Evolutionary conservation across 2,888 invertebrate species (phyloP), one percentile per base, ranked within the genome.

Genomic region (Orthosia incerta): DNA sequence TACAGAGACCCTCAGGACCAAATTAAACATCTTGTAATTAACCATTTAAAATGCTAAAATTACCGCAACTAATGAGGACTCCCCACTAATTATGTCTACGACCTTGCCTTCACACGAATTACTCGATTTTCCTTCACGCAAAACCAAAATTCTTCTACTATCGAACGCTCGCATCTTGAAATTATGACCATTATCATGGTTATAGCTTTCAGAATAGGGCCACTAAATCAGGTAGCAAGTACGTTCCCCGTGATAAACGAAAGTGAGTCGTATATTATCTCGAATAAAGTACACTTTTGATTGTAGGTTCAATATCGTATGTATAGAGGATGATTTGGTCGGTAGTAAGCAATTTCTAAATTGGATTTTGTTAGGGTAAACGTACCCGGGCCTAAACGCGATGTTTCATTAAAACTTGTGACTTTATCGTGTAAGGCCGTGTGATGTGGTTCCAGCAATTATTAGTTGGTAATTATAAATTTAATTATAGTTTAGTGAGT

Each of bases 311-410:
- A 75, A 84, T 77, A 84, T 81, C 86, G 82, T 83, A 81, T 79
- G 79, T 86, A 86, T 80, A 83, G 87, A 88, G 90, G 88, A 89
- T 88, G 88, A 89, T 90, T 90, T 87, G 88, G 86, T 88, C 87
- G 89, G 90, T 90, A 89, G 91, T 91, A 92, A 91, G 92, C 93
- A 93, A 93, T 92, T 91, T 91, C 90, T 87, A 92, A 93, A 93
- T 93, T 92, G 91, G 91, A 90, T 90, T 91, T 89, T 84, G 89
- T 87, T 84, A 86, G 88, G 87, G 85, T 83, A 87, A 83, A 74
- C 79, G 83, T 65, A 76, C 76, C 78, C 86, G 72, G 80, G 79
- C 80, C 79, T 82, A 82, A 84, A 83, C 78, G 80, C 84, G 81
- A 85, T 84, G 87, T 88, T 89, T 89, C 90, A 90, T 90, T 89